A percentile compares a stretch with the other conserved stretches of the same genome.
Conservation (phyloP, 2,113 vertebrate species). For the Opisthocomus hoazin region DNA sequence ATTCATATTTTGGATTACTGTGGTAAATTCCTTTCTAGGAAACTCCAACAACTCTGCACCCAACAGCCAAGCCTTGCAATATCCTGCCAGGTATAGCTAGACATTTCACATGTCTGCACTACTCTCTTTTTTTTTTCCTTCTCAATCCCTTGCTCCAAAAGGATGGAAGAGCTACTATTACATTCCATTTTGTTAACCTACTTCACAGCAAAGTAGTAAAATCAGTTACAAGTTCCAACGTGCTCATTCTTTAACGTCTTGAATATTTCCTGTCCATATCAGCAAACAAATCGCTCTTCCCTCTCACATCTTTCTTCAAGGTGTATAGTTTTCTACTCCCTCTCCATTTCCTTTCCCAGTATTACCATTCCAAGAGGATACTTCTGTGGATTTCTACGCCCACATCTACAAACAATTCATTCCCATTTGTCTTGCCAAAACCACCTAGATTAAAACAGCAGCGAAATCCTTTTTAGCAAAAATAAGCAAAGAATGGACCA, state of each 20-base stretch:
- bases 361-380: neutral
- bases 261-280: neutral
- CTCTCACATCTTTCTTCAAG: neutral
- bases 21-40: conserved; percentile 6
- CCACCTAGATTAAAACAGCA: neutral
- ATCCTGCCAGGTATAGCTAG: neutral
- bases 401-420: neutral
- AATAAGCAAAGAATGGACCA: neutral
- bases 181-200: neutral
- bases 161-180: neutral
- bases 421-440: neutral
- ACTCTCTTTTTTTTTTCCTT: neutral
- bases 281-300: neutral
- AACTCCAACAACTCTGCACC: neutral
- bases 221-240: neutral
- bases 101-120: neutral
- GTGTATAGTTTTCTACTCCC: neutral
- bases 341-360: neutral
- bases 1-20: neutral
- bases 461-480: neutral
- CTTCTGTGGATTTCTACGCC: neutral
- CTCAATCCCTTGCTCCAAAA: neutral
- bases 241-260: neutral
- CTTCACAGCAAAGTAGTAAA: neutral
- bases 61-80: neutral